Evolutionary conservation across 2,113 vertebrate species (phyloP).

Genomic region (Fregetta grallaria): DNA sequence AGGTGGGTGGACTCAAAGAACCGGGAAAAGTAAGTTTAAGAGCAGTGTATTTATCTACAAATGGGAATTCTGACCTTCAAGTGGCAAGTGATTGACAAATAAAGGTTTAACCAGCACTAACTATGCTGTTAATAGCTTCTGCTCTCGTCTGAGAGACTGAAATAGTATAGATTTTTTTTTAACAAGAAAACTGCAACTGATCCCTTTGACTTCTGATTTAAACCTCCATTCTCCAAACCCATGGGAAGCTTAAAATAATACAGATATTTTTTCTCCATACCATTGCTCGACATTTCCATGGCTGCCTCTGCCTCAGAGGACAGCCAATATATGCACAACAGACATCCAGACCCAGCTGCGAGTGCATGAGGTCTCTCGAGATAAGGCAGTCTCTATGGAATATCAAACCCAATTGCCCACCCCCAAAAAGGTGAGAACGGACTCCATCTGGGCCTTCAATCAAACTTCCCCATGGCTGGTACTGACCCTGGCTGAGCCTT

Average conservation of each 20-base stretch:
- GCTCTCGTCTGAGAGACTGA: neutral
- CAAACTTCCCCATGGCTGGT: neutral
- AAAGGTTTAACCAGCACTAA: neutral
- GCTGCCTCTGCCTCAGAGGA: neutral
- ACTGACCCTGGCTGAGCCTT: neutral
- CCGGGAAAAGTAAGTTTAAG: neutral
- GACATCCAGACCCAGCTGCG: neutral
- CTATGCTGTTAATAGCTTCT: neutral
- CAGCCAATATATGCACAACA: neutral
- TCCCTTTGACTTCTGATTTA: neutral
- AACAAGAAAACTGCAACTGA: neutral
- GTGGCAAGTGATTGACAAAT: neutral
- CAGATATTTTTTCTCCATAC: neutral
- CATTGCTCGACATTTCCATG: neutral
- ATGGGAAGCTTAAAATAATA: neutral
- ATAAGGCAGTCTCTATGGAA: neutral
- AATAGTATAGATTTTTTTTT: neutral
- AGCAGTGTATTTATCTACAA: neutral
- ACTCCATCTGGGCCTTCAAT: neutral
- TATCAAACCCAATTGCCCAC: neutral
- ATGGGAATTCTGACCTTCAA: neutral
- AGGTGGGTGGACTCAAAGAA: neutral
- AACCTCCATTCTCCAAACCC: neutral
- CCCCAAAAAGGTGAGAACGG: neutral
- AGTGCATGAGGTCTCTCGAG: neutral